Conservation (phyloP, 2,888 invertebrate genomes). For the Oscheius myriophilus region DNA sequence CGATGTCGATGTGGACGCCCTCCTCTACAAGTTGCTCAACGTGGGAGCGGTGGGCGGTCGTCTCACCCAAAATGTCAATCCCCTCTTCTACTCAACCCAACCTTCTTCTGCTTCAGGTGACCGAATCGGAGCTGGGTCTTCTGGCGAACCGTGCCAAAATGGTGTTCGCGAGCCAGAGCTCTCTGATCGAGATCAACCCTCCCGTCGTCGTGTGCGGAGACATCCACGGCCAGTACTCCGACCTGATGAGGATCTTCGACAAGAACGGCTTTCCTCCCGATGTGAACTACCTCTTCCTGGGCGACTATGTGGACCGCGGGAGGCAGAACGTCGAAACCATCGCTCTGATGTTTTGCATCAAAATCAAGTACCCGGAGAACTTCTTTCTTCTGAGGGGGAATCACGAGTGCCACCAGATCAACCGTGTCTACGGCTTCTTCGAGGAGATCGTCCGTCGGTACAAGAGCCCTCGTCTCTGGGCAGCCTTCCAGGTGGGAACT, state of each 20-base stretch:
- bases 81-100: no score
- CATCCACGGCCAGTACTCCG: conserved; percentile 64
- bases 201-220: conserved; percentile 65
- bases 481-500: conserved; percentile 55
- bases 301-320: conserved; percentile 62
- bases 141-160: conserved; percentile 52
- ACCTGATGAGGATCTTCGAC: conserved; percentile 63
- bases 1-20: conserved; percentile 30
- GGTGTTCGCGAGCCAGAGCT: conserved; percentile 53
- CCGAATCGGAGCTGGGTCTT: conserved; percentile 50
- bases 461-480: conserved; percentile 56
- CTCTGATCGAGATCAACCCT: conserved; percentile 56
- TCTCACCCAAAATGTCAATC: conserved; percentile 36
- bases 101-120: conserved; percentile 31
- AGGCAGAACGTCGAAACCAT: background rate
- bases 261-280: conserved; percentile 66
- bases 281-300: conserved; percentile 56
- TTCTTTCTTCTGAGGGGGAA: conserved; percentile 66
- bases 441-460: conserved; percentile 62
- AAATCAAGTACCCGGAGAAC: conserved; percentile 57
- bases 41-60: conserved; percentile 46
- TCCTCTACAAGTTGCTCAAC: conserved; percentile 44
- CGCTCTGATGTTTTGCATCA: no score
- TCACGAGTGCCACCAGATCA: conserved; percentile 65
- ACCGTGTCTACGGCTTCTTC: conserved; percentile 66